Conservation (phyloP, 2,797 vertebrate genomes). For the Hafferia zeledoni region DNA sequence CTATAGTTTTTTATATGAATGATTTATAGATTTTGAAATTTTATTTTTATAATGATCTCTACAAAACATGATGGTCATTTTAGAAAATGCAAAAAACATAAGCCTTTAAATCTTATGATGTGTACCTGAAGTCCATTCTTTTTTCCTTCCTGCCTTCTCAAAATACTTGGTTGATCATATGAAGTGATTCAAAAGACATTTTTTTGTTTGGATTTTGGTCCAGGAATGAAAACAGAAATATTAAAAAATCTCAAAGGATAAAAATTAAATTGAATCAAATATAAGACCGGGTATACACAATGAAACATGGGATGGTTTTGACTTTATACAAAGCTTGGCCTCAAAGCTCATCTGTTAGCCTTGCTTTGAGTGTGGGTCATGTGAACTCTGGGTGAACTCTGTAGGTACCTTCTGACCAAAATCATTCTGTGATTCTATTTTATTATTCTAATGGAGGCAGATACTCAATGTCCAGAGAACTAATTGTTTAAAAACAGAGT, state of each 20-base stretch:
- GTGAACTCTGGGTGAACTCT: neutral
- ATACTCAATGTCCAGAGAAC: neutral
- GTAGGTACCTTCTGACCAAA: neutral
- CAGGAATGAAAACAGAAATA: neutral
- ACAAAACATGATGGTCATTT: neutral
- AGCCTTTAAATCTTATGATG: neutral
- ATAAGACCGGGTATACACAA: neutral
- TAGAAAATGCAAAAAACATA: neutral
- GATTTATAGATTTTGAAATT: neutral
- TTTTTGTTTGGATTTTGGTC: conserved; percentile 4
- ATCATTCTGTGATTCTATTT: neutral
- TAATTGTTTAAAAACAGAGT: neutral
- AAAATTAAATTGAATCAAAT: neutral
- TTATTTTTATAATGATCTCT: neutral
- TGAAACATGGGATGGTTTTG: neutral
- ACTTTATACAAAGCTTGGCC: neutral
- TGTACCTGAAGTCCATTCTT: neutral
- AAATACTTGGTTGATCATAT: neutral
- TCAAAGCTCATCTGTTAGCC: neutral
- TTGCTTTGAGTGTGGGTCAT: neutral
- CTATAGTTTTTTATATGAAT: neutral
- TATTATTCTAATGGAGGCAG: neutral
- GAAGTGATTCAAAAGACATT: neutral
- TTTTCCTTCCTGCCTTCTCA: neutral
- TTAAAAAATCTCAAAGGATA: neutral